These are phyloP conservation scores for Lordiphosa mommai DNA, from an alignment of 1,140 invertebrate genomes.

Conservation along the genomic window DNA sequence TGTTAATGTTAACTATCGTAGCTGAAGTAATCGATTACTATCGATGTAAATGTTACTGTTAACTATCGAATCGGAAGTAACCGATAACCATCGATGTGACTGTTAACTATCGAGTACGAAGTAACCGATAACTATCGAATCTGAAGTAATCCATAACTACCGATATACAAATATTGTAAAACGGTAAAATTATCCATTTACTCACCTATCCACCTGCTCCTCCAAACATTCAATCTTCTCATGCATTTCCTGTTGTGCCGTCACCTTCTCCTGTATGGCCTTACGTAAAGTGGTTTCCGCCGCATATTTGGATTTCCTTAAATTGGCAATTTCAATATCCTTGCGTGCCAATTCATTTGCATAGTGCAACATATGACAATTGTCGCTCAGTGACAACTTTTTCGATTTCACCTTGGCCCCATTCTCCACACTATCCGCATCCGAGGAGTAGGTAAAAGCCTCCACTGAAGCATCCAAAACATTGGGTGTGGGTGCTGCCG, in stretches of 20 bases:
- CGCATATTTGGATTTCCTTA: conserved; percentile 86
- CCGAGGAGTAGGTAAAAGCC: conserved; percentile 46
- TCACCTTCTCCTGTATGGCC: conserved; percentile 82
- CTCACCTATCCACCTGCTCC: conserved; percentile 83
- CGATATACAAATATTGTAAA: too few relatives aligned
- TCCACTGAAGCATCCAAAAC: conserved; percentile 17
- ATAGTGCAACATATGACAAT: conserved; percentile 89
- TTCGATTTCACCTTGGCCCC: conserved; percentile 58
- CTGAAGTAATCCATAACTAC: too few relatives aligned
- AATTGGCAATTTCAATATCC: conserved; percentile 88
- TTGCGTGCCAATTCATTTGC: conserved; percentile 90
- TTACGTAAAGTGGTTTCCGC: conserved; percentile 86
- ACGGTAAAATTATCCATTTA: background rate
- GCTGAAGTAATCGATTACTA: too few relatives aligned
- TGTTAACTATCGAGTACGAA: too few relatives aligned
- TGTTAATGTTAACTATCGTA: too few relatives aligned
- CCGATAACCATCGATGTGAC: too few relatives aligned
- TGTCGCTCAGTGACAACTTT: conserved; percentile 73
- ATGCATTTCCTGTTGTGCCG: conserved; percentile 82
- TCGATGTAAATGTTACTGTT: too few relatives aligned
- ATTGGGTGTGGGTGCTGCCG: conserved; percentile 57
- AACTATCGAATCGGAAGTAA: too few relatives aligned
- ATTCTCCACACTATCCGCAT: conserved; percentile 56
- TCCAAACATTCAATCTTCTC: conserved; percentile 82
- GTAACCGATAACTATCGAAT: too few relatives aligned